Evolutionary conservation across 2,888 invertebrate genomes (phyloP), one percentile per base, ranked within the genome.

Genomic region (Perizoma flavofasciatum): DNA sequence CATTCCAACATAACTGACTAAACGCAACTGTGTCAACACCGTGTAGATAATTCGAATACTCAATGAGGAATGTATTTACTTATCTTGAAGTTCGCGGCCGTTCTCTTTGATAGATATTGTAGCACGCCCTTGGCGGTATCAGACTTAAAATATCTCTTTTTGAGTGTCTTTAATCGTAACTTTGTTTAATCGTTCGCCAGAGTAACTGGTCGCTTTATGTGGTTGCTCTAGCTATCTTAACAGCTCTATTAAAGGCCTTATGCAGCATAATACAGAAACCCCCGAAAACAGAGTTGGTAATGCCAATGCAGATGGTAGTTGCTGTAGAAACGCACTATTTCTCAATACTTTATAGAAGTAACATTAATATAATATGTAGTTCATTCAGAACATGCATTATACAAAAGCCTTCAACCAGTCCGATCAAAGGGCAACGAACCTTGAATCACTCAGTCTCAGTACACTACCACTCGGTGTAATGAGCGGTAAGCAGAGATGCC

Each of bases 21-120:
- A 78, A 77, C 79, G 78, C 86, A 88, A 87, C 87, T 89, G 88
- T 88, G 86, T 88, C 88, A 89, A 89, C 86, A 89, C 68, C 67
- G 75, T 72, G 63, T 74, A 88, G 88, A 89, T 91, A 89, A 89
- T 87, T 88, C 85, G 82, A 85, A 85, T 85, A 81, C 81, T 85
- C 82, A 81, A 83, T 84, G 85, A 84, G 83, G 83, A 86, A 87
- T 87, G 84, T 88, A 82, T 85, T 83, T 86, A 84, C 88, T 88
- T 90, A 90, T 89, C 89, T 81, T 65, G 60, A 78, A 81, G 82
- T 82, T 85, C 71, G 85, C 82, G 79, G 75, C 78, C 74, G 73
- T 75, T 75, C 74, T 78, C 84, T 87, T 86, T 88, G 85, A 88
- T 83, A 79, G 82, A 84, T 43, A 49, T 40, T 61, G 51, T 44